These are phyloP conservation scores for Schrankia costaestrigalis DNA, from an alignment of 2,888 invertebrate species.

Conservation along the genomic window DNA sequence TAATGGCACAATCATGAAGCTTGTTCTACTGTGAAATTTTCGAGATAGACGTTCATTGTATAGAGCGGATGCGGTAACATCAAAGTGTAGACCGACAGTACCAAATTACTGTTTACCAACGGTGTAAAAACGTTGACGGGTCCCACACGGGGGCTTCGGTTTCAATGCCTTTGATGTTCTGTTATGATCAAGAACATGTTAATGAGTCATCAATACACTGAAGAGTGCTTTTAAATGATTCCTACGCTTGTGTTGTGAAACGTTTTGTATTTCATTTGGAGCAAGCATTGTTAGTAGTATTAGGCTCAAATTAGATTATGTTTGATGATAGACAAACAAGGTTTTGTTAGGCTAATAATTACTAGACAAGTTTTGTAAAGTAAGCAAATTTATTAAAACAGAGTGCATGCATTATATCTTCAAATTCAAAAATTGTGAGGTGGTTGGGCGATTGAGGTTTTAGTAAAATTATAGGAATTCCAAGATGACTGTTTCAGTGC, in stretches of 20 bases:
- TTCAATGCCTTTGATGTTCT: conserved; percentile 44
- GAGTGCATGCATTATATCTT: too few species aligned
- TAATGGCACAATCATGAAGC: conserved; percentile 26
- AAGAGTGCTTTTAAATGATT: conserved; percentile 35
- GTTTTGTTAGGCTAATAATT: conserved; percentile 3
- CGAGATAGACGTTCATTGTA: conserved; percentile 59
- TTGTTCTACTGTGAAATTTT: conserved; percentile 37
- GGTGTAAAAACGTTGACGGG: conserved; percentile 64
- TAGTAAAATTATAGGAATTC: too few species aligned
- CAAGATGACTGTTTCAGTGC: too few species aligned
- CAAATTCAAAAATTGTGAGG: too few species aligned
- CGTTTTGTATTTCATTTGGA: conserved; percentile 24
- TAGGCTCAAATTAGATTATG: conserved; percentile 23
- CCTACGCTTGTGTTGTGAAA: conserved; percentile 36
- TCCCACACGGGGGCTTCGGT: conserved; percentile 48
- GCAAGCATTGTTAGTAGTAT: conserved; percentile 17
- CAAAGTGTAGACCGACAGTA: conserved; percentile 57
- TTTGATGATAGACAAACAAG: conserved; percentile 4
- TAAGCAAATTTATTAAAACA: too few species aligned
- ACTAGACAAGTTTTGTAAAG: background rate
- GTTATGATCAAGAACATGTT: conserved; percentile 38
- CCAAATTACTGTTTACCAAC: conserved; percentile 65
- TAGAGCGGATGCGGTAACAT: conserved; percentile 70
- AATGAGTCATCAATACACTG: conserved; percentile 49
- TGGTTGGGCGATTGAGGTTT: too few species aligned